phyloP scores from a whole-genome alignment of 2,888 invertebrate species.

The Hypercompe scribonia region DNA sequence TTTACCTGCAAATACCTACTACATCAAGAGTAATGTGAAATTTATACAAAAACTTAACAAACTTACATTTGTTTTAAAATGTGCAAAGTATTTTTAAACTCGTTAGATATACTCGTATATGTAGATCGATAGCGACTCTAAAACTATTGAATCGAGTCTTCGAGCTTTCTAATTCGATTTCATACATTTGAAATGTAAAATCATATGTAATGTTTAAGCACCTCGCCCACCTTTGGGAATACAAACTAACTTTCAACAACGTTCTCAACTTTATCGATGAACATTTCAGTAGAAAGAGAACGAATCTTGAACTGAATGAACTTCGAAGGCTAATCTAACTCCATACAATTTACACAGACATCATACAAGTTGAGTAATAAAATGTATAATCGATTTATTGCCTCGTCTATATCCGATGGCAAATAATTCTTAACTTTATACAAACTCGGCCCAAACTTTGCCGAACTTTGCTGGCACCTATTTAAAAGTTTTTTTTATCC shows the following conservation, averaged over 20 bases:
- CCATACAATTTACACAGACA: slow-evolving; percentile 21
- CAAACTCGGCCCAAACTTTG: slow-evolving; percentile 59
- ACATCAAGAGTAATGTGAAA: too few relatives aligned
- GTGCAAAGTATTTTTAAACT: too few relatives aligned
- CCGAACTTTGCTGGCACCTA: slow-evolving; percentile 61
- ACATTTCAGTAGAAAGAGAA: slow-evolving; percentile 11
- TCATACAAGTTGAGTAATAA: slow-evolving; percentile 46
- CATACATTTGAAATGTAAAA: too few relatives aligned
- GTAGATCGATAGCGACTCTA: too few relatives aligned
- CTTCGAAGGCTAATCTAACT: slow-evolving; percentile 14
- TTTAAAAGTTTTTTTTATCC: slow-evolving; percentile 64
- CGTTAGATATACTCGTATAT: too few relatives aligned
- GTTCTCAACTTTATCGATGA: slow-evolving; percentile 4
- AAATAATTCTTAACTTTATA: slow-evolving; percentile 49
- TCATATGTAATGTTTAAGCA: too few relatives aligned
- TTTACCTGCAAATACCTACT: not conserved
- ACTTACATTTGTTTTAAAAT: too few relatives aligned
- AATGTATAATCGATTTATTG: slow-evolving; percentile 53
- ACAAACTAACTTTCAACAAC: slow-evolving; percentile 5
- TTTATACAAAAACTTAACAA: too few relatives aligned
- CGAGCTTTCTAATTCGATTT: too few relatives aligned
- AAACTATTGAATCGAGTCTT: too few relatives aligned
- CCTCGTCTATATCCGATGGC: slow-evolving; percentile 41
- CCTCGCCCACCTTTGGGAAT: too few relatives aligned
- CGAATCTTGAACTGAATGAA: slow-evolving; percentile 15